Conservation (phyloP, 1,140 invertebrate genomes). For the Nephila pilipes region DNA sequence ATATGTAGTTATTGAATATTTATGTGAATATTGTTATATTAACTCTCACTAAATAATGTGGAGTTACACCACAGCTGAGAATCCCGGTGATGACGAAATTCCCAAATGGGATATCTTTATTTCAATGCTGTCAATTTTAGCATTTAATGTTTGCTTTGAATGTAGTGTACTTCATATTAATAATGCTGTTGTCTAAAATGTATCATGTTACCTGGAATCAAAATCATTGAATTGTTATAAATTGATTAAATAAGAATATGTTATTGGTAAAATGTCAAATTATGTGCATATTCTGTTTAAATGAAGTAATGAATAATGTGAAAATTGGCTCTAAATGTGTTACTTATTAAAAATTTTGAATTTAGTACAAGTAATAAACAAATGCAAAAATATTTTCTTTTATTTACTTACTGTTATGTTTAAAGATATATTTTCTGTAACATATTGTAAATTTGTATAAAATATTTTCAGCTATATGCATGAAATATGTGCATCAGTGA, state of each 20-base stretch:
- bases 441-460: no score
- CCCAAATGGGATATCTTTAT: constrained; percentile 50
- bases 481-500: no score
- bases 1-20: constrained; percentile 4
- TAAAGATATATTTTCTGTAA: no score
- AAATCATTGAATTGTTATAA: constrained; percentile 39
- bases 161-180: constrained; percentile 19
- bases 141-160: constrained; percentile 47
- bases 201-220: constrained; percentile 30
- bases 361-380: no score
- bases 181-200: constrained; percentile 35
- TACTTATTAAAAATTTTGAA: no score
- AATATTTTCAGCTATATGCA: no score
- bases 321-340: no score
- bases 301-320: no score
- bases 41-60: not conserved
- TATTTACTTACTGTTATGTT: no score
- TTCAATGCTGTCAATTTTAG: constrained; percentile 6
- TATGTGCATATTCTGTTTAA: not conserved
- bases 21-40: constrained; percentile 41
- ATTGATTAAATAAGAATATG: constrained; percentile 18
- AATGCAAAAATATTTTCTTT: no score
- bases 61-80: constrained; percentile 7
- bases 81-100: constrained; percentile 64
- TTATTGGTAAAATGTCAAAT: not conserved